These are phyloP conservation scores for Oreotrochilus melanogaster DNA, from an alignment of 2,113 vertebrate genomes.

Conservation along the genomic window DNA sequence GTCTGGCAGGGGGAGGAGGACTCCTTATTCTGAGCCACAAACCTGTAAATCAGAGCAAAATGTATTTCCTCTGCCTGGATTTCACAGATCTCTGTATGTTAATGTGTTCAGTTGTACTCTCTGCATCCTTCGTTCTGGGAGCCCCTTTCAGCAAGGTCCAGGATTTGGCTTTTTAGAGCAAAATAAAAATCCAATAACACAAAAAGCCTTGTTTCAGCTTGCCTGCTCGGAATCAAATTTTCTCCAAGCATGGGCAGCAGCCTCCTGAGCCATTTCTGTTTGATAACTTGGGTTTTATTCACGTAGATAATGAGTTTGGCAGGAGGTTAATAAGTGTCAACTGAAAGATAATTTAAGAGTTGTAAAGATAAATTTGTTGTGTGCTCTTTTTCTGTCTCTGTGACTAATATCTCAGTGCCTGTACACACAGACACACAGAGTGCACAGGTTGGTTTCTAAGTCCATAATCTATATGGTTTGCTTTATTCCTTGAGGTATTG, in stretches of 20 bases:
- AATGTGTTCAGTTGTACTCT: background rate
- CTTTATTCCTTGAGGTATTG: conserved; percentile 4
- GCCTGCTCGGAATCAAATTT: background rate
- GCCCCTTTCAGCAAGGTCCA: background rate
- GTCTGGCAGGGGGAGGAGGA: background rate
- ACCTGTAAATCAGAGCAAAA: background rate
- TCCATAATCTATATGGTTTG: background rate
- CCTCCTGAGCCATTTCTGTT: conserved; percentile 1
- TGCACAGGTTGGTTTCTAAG: background rate
- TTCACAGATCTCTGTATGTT: background rate
- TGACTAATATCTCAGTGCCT: background rate
- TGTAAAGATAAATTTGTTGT: conserved; percentile 72
- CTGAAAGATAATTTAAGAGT: conserved; percentile 69
- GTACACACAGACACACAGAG: background rate
- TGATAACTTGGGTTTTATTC: conserved; percentile 42
- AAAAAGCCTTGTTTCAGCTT: conserved; percentile 33
- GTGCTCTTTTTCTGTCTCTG: background rate
- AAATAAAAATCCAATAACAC: background rate
- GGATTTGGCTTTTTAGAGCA: background rate
- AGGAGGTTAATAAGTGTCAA: conserved; percentile 75
- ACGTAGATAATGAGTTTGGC: conserved; percentile 71
- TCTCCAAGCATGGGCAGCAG: background rate
- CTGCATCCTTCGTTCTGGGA: background rate
- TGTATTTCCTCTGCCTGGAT: background rate
- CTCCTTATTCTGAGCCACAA: background rate